A percentile compares a stretch with the other conserved stretches of the same genome.
Evolutionary conservation across 1,140 invertebrate species (phyloP).

Genomic region (Gryllus bimaculatus): DNA sequence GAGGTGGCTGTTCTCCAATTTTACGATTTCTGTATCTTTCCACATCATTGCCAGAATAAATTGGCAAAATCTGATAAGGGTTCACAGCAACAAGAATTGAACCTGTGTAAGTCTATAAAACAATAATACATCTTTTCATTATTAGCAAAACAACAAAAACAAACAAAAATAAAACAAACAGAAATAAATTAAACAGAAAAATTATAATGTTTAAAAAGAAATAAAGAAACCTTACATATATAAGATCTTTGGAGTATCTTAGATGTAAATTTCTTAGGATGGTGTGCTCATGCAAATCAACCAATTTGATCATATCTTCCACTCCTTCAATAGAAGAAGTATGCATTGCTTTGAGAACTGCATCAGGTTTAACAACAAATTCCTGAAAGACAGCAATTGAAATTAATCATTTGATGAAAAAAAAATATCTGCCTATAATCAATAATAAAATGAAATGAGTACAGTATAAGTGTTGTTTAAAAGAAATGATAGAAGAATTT

Average conservation of each 20-base stretch:
- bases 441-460: background rate
- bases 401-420: background rate
- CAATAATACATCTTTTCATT: conserved; percentile 11
- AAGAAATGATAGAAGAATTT: too few relatives aligned
- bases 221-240: conserved; percentile 63
- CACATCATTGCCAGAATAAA: conserved; percentile 82
- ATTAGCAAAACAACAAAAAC: conserved; percentile 26
- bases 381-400: conserved; percentile 6
- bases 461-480: too few relatives aligned
- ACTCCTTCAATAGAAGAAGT: conserved; percentile 73
- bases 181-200: background rate
- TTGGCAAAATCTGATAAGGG: conserved; percentile 84
- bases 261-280: conserved; percentile 87
- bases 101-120: conserved; percentile 79
- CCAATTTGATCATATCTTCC: conserved; percentile 89
- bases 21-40: conserved; percentile 68
- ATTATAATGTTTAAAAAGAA: background rate
- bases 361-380: conserved; percentile 21
- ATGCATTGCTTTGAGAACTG: conserved; percentile 74
- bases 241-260: conserved; percentile 76
- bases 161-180: background rate
- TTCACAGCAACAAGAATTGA: conserved; percentile 89
- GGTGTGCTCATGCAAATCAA: conserved; percentile 85
- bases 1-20: conserved; percentile 78
- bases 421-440: background rate